These are phyloP conservation scores for Epizoanthus fatuus DNA, from an alignment of 92 coral and sea anemone genomes.

Conservation along the genomic window DNA sequence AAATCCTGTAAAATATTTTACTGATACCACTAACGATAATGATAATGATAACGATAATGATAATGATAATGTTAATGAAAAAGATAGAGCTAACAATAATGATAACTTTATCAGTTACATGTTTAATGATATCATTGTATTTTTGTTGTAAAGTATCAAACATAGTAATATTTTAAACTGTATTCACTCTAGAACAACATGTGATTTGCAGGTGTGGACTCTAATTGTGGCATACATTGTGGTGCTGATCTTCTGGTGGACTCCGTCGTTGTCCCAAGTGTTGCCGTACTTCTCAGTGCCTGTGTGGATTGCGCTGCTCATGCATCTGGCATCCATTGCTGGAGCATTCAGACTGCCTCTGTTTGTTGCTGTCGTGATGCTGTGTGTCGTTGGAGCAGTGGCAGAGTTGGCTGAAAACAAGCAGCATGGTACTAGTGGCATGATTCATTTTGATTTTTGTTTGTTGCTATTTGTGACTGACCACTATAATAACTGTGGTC, in stretches of 20 bases:
- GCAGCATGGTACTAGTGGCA: constrained; percentile 72
- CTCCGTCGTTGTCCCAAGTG: constrained; percentile 79
- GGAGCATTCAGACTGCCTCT: constrained; percentile 89
- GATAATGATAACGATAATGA: too few relatives aligned
- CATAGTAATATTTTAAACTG: not conserved
- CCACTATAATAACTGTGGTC: too few relatives aligned
- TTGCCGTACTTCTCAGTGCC: constrained; percentile 87
- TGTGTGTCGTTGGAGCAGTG: constrained; percentile 82
- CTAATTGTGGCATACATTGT: constrained; percentile 75
- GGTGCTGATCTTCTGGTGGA: constrained; percentile 89
- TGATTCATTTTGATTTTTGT: too few relatives aligned
- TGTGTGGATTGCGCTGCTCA: constrained; percentile 88
- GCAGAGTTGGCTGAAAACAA: constrained; percentile 75
- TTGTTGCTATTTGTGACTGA: too few relatives aligned
- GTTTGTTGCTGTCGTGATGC: constrained; percentile 73
- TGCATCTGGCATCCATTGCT: constrained; percentile 93
- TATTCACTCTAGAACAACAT: not conserved
- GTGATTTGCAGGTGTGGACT: constrained; percentile 87
- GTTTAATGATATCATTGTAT: too few relatives aligned
- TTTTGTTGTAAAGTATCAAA: not conserved
- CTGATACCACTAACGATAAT: too few relatives aligned
- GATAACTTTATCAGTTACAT: too few relatives aligned
- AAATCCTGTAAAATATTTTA: too few relatives aligned
- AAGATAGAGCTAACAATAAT: too few relatives aligned
- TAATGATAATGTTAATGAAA: too few relatives aligned